phyloP scores from a whole-genome alignment of 2,888 invertebrate genomes.

The Ophioninae sp. region DNA sequence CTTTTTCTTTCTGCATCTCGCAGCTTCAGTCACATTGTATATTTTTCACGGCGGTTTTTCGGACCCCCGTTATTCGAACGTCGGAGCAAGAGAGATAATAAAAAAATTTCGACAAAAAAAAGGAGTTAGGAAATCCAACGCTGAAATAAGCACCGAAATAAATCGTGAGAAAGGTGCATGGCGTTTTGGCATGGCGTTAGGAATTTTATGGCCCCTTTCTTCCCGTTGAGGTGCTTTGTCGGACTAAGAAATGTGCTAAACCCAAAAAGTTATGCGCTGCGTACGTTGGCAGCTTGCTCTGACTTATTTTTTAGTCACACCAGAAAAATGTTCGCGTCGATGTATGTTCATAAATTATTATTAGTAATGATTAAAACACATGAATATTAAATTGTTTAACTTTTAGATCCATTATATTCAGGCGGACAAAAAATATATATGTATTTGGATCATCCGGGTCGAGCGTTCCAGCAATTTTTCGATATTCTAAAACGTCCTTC shows the following conservation, averaged over 20 bases:
- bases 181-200: conserved; percentile 53
- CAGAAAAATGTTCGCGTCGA: background rate
- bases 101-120: conserved; percentile 30
- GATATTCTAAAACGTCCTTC: conserved; percentile 4
- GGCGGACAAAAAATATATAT: background rate
- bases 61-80: conserved; percentile 25
- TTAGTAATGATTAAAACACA: background rate
- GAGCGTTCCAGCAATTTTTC: conserved; percentile 15
- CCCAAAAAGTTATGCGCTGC: conserved; percentile 39
- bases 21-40: conserved; percentile 46
- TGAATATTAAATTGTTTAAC: background rate
- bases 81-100: conserved; percentile 17
- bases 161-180: conserved; percentile 69
- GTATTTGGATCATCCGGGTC: background rate
- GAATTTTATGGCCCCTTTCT: conserved; percentile 63
- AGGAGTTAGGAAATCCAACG: conserved; percentile 29
- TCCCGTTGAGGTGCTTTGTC: conserved; percentile 51
- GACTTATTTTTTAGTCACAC: conserved; percentile 25
- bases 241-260: conserved; percentile 42
- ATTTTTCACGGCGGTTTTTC: conserved; percentile 41
- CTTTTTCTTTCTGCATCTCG: conserved; percentile 25
- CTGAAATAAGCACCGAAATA: conserved; percentile 66
- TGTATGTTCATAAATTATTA: background rate
- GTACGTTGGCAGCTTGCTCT: background rate
- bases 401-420: background rate